phyloP scores from a whole-genome alignment of 2,797 vertebrate species.

The Bovichtus diacanthus region DNA sequence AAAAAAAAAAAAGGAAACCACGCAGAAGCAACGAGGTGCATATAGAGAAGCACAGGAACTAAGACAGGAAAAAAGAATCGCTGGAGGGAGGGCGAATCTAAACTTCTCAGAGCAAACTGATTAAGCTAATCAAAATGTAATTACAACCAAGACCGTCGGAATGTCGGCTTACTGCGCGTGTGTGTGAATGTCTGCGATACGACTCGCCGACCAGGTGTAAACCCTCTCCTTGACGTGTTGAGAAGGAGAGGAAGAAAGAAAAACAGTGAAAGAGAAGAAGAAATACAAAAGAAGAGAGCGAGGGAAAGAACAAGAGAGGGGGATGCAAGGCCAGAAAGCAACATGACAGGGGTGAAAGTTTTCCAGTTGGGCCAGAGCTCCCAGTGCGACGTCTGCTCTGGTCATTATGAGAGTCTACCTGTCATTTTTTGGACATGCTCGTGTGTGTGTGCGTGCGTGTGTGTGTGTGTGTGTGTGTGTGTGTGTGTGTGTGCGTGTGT shows the following conservation, averaged over 20 bases:
- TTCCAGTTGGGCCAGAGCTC: conserved; percentile 51
- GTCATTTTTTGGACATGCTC: conserved; percentile 44
- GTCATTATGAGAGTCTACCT: conserved; percentile 56
- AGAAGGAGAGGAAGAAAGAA: conserved; percentile 19
- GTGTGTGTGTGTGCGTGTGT: conserved; percentile 26
- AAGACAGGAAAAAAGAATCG: conserved; percentile 7
- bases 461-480: conserved; percentile 10
- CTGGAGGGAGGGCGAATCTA: background rate
- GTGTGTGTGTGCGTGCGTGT: conserved; percentile 24
- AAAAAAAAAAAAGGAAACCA: conserved; percentile 37
- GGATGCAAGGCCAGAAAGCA: conserved; percentile 36
- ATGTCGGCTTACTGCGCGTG: conserved; percentile 34
- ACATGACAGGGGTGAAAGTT: conserved; percentile 55
- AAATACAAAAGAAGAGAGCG: conserved; percentile 3
- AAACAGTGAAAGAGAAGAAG: conserved; percentile 29
- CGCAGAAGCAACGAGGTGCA: conserved; percentile 15
- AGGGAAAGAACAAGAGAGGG: conserved; percentile 22
- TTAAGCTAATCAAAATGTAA: conserved; percentile 57
- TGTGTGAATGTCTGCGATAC: background rate
- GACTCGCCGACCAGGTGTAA: conserved; percentile 55
- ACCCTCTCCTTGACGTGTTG: conserved; percentile 5
- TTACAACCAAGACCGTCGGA: conserved; percentile 41
- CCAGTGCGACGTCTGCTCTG: conserved; percentile 55
- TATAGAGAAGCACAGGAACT: conserved; percentile 21
- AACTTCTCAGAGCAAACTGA: conserved; percentile 41